phyloP scores from a whole-genome alignment of 2,113 vertebrate genomes.

The Aramus guarauna region DNA sequence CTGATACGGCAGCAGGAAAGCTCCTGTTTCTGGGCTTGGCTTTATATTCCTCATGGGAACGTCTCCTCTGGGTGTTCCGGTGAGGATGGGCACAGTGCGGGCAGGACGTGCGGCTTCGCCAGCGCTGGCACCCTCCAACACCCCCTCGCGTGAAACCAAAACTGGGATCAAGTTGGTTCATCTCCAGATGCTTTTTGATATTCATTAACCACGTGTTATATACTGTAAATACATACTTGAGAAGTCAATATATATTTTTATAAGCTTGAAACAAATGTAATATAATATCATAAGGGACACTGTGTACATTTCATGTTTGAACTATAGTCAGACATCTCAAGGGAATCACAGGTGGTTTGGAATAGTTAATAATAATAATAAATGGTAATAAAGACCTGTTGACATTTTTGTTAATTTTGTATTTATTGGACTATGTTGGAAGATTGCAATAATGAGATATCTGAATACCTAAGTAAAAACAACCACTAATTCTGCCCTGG shows the following conservation, averaged over 20 bases:
- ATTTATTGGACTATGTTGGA: constrained; percentile 24
- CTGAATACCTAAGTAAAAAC: not conserved
- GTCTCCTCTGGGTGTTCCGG: not conserved
- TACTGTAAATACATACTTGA: constrained; percentile 88
- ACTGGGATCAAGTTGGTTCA: constrained; percentile 21
- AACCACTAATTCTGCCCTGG: not conserved
- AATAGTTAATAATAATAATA: not conserved
- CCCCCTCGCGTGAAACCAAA: not conserved
- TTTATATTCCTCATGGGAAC: not conserved
- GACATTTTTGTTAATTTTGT: constrained; percentile 51
- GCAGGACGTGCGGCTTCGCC: rapidly evolving
- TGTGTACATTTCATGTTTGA: constrained; percentile 76
- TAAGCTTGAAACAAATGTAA: constrained; percentile 80
- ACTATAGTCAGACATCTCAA: constrained; percentile 59
- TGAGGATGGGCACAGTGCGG: too few species aligned
- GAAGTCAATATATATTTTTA: constrained; percentile 92
- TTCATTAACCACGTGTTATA: constrained; percentile 75
- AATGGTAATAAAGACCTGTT: constrained; percentile 16
- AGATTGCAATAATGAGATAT: constrained; percentile 37
- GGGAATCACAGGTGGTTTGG: constrained; percentile 22
- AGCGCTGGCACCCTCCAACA: rapidly evolving
- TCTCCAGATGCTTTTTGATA: constrained; percentile 30
- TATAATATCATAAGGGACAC: constrained; percentile 75
- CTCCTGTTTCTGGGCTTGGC: not conserved
- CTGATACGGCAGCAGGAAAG: too few species aligned